Evolutionary conservation across 2,113 vertebrate genomes (phyloP), one percentile per base, ranked within the genome.

Genomic region (Cyprinodon variegatus): DNA sequence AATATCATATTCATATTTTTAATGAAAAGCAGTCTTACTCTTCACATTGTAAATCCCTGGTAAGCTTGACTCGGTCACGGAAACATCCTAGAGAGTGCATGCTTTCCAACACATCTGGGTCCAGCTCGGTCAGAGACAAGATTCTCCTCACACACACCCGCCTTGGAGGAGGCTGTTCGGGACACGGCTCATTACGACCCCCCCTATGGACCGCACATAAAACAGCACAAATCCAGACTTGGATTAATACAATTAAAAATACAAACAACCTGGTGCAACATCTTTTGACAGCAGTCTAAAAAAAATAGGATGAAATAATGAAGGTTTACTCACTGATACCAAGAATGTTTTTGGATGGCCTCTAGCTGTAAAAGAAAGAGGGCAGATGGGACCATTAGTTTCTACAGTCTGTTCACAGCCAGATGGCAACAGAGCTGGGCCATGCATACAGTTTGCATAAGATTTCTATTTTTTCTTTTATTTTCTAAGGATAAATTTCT

Each of bases 41-140:
- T 73, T 97, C 96, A 76, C 95, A 96, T 77, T 96, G 95, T 83
- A 98, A 91, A 83, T 98, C 96, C 2, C 94, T 93, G 20, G 96
- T 96, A 63, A 98, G 95, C 72, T 96, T 95, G 83, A 93, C 94
- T 22, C 95, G 88, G 91, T 97, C 96, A 65, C 96, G 91, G 92
- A 97, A 97, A 87, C 96, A 97, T 65, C 96, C 96, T 70, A 97
- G 92, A 0, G 96, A 97, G 50, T 96, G 94, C 96, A 97, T 97
- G 93, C 96, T 96, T 88, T 97, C 96, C 85, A 97, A 90, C 61
- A 97, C 96, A 7, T 97, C 96, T 2, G 96, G 96, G 90, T 97
- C 96, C 91, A 97, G 93, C 87, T 97, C 96, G 45, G 95, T 95
- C 61, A 96, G 94, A 39, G 96, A 96, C 61, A 93, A 87, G 87